Conservation (phyloP, 1,140 invertebrate genomes). For the Luehdorfia chinensis region DNA sequence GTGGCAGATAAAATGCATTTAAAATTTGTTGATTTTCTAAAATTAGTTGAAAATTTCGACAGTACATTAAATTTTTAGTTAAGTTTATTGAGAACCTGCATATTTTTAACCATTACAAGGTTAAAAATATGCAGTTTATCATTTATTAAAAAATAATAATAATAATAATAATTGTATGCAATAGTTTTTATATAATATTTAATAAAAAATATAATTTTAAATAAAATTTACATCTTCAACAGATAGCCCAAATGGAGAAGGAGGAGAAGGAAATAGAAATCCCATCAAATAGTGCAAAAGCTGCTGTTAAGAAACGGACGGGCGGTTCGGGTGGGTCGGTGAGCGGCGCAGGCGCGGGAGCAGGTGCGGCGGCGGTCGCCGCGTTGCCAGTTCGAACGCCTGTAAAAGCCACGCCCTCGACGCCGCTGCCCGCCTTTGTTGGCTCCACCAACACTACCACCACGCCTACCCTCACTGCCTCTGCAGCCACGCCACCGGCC, state of each 20-base stretch:
- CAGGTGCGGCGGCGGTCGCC: conserved; percentile 68
- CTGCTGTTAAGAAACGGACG: conserved; percentile 78
- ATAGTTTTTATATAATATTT: too few relatives aligned
- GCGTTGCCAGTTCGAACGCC: conserved; percentile 58
- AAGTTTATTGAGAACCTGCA: too few relatives aligned
- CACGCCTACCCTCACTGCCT: conserved; percentile 53
- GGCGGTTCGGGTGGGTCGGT: conserved; percentile 38
- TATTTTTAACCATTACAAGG: too few relatives aligned
- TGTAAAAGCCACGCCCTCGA: conserved; percentile 31
- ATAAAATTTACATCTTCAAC: too few relatives aligned
- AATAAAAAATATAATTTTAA: too few relatives aligned
- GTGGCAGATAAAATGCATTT: too few relatives aligned
- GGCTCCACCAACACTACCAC: conserved; percentile 78
- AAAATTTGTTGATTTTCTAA: too few relatives aligned
- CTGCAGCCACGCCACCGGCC: conserved; percentile 48
- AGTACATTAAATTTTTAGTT: too few relatives aligned
- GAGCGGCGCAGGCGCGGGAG: conserved; percentile 42
- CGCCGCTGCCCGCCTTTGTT: conserved; percentile 61
- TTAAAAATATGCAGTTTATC: too few relatives aligned
- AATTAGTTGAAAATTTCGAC: too few relatives aligned
- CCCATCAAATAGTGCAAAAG: conserved; percentile 84
- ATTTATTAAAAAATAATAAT: too few relatives aligned
- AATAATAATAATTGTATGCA: too few relatives aligned
- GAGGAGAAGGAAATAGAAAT: conserved; percentile 90
- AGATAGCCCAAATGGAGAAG: conserved; percentile 96